These are phyloP conservation scores for Steinernema carpocapsae DNA, from an alignment of 2,888 invertebrate species.

Conservation along the genomic window DNA sequence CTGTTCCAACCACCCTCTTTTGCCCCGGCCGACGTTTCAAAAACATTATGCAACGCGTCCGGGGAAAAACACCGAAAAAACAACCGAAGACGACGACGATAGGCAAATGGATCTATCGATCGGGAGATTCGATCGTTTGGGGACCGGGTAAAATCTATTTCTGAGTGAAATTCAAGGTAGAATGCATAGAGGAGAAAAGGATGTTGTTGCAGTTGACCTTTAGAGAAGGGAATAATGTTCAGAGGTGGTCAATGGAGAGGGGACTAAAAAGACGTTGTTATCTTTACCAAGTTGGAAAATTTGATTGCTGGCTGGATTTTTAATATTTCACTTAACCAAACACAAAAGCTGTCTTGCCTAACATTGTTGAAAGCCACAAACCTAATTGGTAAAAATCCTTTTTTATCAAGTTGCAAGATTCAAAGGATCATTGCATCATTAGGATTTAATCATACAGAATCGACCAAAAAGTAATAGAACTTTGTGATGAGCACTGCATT, in stretches of 20 bases:
- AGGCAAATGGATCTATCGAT: neutral
- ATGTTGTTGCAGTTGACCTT: neutral
- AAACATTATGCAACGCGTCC: conserved; percentile 33
- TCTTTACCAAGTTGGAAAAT: too few relatives aligned
- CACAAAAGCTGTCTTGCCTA: too few relatives aligned
- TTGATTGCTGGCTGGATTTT: too few relatives aligned
- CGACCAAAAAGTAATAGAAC: neutral
- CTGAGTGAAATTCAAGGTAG: neutral
- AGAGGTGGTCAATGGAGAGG: too few relatives aligned
- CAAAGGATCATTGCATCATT: neutral
- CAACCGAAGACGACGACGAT: neutral
- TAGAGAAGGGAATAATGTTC: neutral
- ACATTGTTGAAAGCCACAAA: neutral
- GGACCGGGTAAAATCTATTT: neutral
- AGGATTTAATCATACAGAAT: neutral
- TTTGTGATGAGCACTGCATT: neutral
- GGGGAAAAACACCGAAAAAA: conserved; percentile 8
- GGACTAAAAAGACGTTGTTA: too few relatives aligned
- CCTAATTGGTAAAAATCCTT: neutral
- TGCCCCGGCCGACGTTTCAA: neutral
- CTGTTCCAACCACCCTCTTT: conserved; percentile 8
- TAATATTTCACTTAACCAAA: too few relatives aligned
- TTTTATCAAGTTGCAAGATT: neutral
- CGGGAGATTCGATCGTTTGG: neutral
- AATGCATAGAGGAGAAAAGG: conserved; percentile 1